These are phyloP conservation scores for Diplodus sargus DNA, from an alignment of 2,797 vertebrate species.

Conservation along the genomic window DNA sequence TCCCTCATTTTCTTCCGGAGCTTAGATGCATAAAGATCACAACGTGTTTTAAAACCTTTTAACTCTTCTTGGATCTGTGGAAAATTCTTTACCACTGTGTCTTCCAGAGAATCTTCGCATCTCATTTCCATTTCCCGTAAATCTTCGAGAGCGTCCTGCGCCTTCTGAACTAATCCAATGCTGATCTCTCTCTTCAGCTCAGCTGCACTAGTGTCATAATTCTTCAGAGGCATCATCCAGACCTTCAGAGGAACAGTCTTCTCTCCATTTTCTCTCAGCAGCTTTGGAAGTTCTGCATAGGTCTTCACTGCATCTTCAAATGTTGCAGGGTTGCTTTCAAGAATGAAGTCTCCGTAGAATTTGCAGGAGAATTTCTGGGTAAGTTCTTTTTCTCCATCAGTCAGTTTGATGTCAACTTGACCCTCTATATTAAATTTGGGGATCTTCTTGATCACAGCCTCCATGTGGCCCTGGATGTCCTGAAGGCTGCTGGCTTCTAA, in stretches of 20 bases:
- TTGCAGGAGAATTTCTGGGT: too few relatives aligned
- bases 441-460: too few relatives aligned
- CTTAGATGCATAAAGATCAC: background rate
- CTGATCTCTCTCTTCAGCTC: slow-evolving; percentile 47
- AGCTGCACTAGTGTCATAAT: slow-evolving; percentile 25
- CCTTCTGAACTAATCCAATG: slow-evolving; percentile 27
- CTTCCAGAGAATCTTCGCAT: slow-evolving; percentile 35
- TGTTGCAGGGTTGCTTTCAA: slow-evolving; percentile 33
- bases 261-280: slow-evolving; percentile 36
- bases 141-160: slow-evolving; percentile 41
- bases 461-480: too few relatives aligned
- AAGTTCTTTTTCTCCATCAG: too few relatives aligned
- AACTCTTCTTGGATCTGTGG: too few relatives aligned
- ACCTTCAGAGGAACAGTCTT: slow-evolving; percentile 47
- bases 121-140: slow-evolving; percentile 4
- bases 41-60: slow-evolving; percentile 19
- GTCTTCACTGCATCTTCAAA: slow-evolving; percentile 41
- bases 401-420: too few relatives aligned
- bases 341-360: too few relatives aligned
- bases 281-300: slow-evolving; percentile 48
- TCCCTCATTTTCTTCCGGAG: slow-evolving; percentile 25
- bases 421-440: too few relatives aligned
- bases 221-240: slow-evolving; percentile 63
- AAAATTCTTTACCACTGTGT: too few relatives aligned
- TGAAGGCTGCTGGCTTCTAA: too few relatives aligned